phyloP scores from a whole-genome alignment of 2,888 invertebrate genomes.

The Lacanobia oleracea region DNA sequence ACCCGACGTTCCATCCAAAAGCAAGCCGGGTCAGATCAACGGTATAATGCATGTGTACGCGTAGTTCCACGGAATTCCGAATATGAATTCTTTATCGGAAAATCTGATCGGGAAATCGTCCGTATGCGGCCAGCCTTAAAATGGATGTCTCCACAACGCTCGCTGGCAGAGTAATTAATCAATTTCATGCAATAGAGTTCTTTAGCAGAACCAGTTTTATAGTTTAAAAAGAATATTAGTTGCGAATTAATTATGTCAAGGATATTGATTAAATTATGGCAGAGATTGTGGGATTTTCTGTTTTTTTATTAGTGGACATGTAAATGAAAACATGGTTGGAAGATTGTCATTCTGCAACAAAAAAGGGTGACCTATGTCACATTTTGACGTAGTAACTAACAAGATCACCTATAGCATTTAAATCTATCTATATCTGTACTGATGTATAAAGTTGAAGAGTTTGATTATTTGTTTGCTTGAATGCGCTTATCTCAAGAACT shows the following conservation, averaged over 20 bases:
- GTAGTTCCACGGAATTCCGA: too few relatives aligned
- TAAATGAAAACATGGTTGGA: background rate
- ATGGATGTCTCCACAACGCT: constrained; percentile 15
- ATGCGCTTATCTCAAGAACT: too few relatives aligned
- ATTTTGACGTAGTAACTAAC: background rate
- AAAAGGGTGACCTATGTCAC: background rate
- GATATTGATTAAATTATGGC: constrained; percentile 19
- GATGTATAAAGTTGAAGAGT: too few relatives aligned
- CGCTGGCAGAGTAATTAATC: constrained; percentile 55
- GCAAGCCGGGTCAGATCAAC: too few relatives aligned
- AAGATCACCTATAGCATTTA: background rate
- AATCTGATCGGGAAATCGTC: too few relatives aligned
- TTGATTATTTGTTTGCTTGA: too few relatives aligned
- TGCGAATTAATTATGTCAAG: constrained; percentile 29
- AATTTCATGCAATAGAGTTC: constrained; percentile 47
- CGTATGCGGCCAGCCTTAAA: constrained; percentile 1
- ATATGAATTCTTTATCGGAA: too few relatives aligned
- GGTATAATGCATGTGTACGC: too few relatives aligned
- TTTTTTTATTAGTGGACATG: background rate
- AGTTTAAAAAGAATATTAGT: constrained; percentile 30
- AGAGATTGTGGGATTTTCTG: background rate
- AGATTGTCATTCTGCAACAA: background rate
- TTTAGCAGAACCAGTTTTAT: background rate
- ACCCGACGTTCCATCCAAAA: too few relatives aligned
- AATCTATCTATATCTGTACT: too few relatives aligned